Evolutionary conservation across 2,888 invertebrate species (phyloP).

Genomic region (Tenthredo scrophulariae): DNA sequence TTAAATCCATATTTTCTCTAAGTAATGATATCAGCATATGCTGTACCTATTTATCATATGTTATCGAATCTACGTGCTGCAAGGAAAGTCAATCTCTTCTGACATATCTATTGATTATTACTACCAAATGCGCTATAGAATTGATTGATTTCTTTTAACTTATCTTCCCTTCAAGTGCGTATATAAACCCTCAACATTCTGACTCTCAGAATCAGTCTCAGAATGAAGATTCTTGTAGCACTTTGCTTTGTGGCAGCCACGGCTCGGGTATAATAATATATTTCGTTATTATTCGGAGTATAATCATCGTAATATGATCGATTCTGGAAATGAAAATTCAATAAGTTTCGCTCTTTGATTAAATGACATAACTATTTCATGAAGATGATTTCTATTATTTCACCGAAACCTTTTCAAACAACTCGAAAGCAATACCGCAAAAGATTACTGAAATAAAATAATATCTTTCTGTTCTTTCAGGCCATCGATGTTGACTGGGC

Average conservation of each 20-base stretch:
- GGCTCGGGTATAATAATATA: conserved; percentile 38
- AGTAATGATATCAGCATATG: too few species aligned
- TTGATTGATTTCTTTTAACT: not conserved
- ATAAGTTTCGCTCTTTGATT: too few species aligned
- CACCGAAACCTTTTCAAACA: not conserved
- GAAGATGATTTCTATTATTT: not conserved
- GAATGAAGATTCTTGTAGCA: conserved; percentile 39
- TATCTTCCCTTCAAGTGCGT: not conserved
- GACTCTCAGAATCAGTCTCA: conserved; percentile 6
- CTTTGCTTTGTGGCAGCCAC: conserved; percentile 31
- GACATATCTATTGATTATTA: too few species aligned
- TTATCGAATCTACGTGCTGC: too few species aligned
- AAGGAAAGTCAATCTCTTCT: too few species aligned
- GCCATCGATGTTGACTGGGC: conserved; percentile 35
- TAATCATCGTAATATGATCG: not conserved
- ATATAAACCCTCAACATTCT: not conserved
- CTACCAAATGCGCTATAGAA: too few species aligned
- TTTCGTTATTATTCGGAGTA: not conserved
- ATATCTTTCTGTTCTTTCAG: not conserved
- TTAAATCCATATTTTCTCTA: too few species aligned
- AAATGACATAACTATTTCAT: too few species aligned
- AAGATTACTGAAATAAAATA: not conserved
- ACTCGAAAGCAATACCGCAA: too few species aligned
- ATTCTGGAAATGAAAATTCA: not conserved
- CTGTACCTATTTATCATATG: too few species aligned